Percentiles rank a stretch among this genome's conserved stretches.
phyloP scores from a whole-genome alignment of 2,797 vertebrate genomes.

The Psittacula derbiana region DNA sequence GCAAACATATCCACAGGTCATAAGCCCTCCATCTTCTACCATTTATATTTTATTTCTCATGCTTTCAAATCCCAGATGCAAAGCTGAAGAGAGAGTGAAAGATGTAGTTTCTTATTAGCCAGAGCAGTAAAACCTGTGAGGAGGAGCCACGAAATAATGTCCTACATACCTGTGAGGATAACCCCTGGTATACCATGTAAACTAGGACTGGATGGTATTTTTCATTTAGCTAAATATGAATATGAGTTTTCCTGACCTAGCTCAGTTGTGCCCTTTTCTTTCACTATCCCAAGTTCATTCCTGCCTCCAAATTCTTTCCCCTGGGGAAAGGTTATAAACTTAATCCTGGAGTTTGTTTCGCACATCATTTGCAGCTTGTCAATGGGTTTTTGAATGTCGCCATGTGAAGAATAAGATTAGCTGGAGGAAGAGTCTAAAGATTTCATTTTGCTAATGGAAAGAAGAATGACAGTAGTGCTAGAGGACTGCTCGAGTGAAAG shows the following conservation, averaged over 20 bases:
- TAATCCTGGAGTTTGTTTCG: constrained; percentile 64
- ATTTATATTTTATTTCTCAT: constrained; percentile 79
- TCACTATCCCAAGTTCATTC: neutral
- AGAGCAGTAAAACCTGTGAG: constrained; percentile 52
- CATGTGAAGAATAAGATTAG: constrained; percentile 23
- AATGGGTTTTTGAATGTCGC: constrained; percentile 32
- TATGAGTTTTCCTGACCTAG: constrained; percentile 21
- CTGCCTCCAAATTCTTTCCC: constrained; percentile 34
- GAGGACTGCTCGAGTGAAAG: neutral
- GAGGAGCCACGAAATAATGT: constrained; percentile 12
- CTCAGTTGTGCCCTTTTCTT: constrained; percentile 30
- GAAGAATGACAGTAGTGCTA: neutral
- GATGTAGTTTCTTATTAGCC: constrained; percentile 71
- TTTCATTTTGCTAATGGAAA: neutral
- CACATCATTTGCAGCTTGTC: constrained; percentile 69
- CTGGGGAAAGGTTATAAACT: constrained; percentile 61
- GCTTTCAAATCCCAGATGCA: constrained; percentile 58
- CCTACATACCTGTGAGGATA: neutral
- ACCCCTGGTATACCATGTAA: neutral
- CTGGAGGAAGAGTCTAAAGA: neutral
- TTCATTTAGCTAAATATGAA: constrained; percentile 35
- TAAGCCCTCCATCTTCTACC: constrained; percentile 72
- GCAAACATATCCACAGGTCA: constrained; percentile 78
- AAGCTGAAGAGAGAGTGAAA: constrained; percentile 22
- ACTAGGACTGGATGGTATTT: neutral